Percentiles rank a stretch among this genome's conserved stretches.
These are phyloP conservation scores for Amphiprion ocellaris DNA, from an alignment of 2,113 vertebrate species.

Conservation along the genomic window DNA sequence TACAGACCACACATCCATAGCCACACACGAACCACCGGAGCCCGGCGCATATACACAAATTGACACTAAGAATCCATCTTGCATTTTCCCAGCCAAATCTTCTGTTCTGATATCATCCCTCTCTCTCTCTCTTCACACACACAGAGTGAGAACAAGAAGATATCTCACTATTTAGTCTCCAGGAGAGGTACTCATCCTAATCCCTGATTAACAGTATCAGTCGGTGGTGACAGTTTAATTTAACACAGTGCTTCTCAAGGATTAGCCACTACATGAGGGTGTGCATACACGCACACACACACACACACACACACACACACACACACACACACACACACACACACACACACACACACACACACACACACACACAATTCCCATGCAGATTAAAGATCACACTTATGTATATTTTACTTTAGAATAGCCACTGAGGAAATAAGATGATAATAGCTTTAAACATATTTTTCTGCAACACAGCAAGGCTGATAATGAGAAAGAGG, in stretches of 20 bases:
- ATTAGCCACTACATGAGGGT: constrained; percentile 59
- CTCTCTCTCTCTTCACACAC: not conserved
- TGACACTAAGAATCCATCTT: constrained; percentile 28
- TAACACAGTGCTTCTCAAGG: constrained; percentile 66
- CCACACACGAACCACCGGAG: not conserved
- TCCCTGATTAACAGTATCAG: constrained; percentile 80
- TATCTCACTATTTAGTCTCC: constrained; percentile 66
- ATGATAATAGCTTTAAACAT: constrained; percentile 55
- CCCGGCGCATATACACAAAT: constrained; percentile 4
- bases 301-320: constrained; percentile 9
- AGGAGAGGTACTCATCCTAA: constrained; percentile 75
- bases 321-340: constrained; percentile 16
- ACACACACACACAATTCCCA: constrained; percentile 24
- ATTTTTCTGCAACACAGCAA: constrained; percentile 54
- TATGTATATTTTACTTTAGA: constrained; percentile 65
- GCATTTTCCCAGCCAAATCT: constrained; percentile 35
- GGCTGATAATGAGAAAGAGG: constrained; percentile 36
- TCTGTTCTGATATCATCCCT: constrained; percentile 28
- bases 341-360: constrained; percentile 15
- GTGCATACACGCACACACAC: constrained; percentile 19
- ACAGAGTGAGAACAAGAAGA: constrained; percentile 10
- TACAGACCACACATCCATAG: constrained; percentile 18
- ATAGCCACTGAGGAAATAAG: constrained; percentile 67
- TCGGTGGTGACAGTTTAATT: constrained; percentile 76
- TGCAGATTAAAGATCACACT: constrained; percentile 60